These are phyloP conservation scores for Philopedon plagiatum DNA, from an alignment of 2,888 invertebrate genomes.

Conservation along the genomic window DNA sequence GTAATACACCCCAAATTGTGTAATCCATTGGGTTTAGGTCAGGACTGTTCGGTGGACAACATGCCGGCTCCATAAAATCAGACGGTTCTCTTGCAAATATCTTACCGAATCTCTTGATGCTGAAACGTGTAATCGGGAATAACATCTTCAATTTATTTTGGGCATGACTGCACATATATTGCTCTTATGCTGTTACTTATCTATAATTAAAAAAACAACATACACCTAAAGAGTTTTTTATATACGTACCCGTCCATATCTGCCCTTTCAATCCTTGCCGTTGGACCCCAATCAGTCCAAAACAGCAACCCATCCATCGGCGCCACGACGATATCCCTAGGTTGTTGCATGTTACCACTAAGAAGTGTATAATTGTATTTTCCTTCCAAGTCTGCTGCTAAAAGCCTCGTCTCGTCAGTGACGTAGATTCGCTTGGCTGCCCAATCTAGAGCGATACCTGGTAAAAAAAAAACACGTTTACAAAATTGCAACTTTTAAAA, in stretches of 20 bases:
- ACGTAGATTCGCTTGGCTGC: conserved; percentile 79
- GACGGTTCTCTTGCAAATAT: too few species aligned
- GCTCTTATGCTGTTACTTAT: too few species aligned
- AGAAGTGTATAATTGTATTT: conserved; percentile 72
- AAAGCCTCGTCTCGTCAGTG: conserved; percentile 72
- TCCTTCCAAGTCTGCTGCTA: conserved; percentile 74
- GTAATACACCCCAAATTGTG: too few species aligned
- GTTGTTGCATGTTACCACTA: conserved; percentile 73
- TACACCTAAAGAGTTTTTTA: too few species aligned
- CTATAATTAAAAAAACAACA: too few species aligned
- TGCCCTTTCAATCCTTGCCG: conserved; percentile 75
- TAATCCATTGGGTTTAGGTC: too few species aligned
- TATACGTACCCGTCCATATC: conserved; percentile 74
- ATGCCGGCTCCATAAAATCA: too few species aligned
- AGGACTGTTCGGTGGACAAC: too few species aligned
- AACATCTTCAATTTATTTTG: too few species aligned
- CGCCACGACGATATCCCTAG: conserved; percentile 79
- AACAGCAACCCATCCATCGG: conserved; percentile 78
- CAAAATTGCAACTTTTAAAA: background rate
- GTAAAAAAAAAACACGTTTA: background rate
- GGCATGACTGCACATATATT: too few species aligned
- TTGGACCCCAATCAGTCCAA: conserved; percentile 83
- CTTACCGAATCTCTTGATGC: too few species aligned
- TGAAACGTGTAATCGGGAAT: too few species aligned
- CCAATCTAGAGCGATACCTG: conserved; percentile 83